A percentile compares a stretch with the other conserved stretches of the same genome.
These are phyloP conservation scores for Bombus haemorrhoidalis DNA, from an alignment of 1,140 invertebrate species.

Conservation along the genomic window DNA sequence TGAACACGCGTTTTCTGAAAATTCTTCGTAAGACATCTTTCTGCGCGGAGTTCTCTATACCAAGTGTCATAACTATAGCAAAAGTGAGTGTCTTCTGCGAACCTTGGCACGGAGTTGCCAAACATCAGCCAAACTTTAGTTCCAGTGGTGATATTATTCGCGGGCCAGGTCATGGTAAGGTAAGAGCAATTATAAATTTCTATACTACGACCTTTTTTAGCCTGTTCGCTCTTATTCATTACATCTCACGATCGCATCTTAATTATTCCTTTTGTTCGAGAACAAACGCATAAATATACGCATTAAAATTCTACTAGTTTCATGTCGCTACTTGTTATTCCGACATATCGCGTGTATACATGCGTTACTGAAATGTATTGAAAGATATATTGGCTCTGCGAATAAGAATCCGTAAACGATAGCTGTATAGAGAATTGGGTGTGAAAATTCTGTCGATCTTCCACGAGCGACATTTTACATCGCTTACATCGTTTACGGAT, in stretches of 20 bases:
- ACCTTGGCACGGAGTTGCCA: constrained; percentile 55
- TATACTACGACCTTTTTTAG: not conserved
- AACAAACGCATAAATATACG: not conserved
- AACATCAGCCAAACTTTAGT: constrained; percentile 33
- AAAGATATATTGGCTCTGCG: not conserved
- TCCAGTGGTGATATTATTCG: constrained; percentile 56
- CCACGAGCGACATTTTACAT: too few species aligned
- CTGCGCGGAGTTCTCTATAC: constrained; percentile 10
- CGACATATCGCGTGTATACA: not conserved
- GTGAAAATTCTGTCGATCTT: not conserved
- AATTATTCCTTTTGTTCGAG: not conserved
- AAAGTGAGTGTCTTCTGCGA: constrained; percentile 61
- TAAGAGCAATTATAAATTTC: constrained; percentile 59
- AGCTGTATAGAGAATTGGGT: not conserved
- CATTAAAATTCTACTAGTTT: not conserved
- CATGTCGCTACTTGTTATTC: not conserved
- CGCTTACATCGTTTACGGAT: not conserved
- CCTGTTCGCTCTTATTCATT: not conserved
- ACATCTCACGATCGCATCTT: not conserved
- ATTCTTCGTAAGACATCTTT: not conserved
- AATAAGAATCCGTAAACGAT: not conserved
- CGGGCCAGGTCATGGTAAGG: constrained; percentile 78
- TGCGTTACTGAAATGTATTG: not conserved
- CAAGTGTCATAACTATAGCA: constrained; percentile 52
- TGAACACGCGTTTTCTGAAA: constrained; percentile 49